These are phyloP conservation scores for Nesoenas mayeri DNA, from an alignment of 2,113 vertebrate species.

Conservation along the genomic window DNA sequence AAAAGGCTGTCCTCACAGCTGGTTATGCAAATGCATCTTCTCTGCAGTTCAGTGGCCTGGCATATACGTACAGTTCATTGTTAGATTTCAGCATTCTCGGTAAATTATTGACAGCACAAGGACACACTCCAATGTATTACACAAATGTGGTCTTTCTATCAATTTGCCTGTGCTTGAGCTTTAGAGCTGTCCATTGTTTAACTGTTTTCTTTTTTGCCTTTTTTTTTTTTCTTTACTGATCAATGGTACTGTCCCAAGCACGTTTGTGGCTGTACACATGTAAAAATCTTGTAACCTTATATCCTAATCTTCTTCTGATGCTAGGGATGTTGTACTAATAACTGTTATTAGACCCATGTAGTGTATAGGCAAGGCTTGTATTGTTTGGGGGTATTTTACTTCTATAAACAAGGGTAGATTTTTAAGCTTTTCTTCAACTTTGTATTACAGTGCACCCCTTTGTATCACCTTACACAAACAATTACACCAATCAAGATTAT, in stretches of 20 bases:
- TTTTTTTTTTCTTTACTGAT: not conserved
- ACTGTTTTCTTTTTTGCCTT: not conserved
- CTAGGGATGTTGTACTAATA: not conserved
- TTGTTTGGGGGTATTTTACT: not conserved
- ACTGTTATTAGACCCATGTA: no score
- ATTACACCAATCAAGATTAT: not conserved
- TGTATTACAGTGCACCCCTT: not conserved
- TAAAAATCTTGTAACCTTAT: not conserved
- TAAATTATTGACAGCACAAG: not conserved
- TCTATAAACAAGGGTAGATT: not conserved
- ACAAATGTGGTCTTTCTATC: not conserved
- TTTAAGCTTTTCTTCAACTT: not conserved
- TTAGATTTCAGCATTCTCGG: not conserved
- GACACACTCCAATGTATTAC: fast-evolving
- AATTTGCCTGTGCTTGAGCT: not conserved
- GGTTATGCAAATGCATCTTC: not conserved
- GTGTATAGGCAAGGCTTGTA: not conserved
- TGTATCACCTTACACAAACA: not conserved
- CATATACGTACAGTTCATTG: fast-evolving
- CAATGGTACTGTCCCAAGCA: not conserved
- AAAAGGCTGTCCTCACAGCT: not conserved
- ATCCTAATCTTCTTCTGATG: not conserved
- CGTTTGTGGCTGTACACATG: fast-evolving
- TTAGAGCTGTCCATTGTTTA: not conserved
- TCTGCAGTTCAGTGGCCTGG: not conserved